Percentiles rank a stretch among this genome's conserved stretches.
Conservation (phyloP, 1,140 invertebrate species). For the Brachionus rotundiformis region DNA sequence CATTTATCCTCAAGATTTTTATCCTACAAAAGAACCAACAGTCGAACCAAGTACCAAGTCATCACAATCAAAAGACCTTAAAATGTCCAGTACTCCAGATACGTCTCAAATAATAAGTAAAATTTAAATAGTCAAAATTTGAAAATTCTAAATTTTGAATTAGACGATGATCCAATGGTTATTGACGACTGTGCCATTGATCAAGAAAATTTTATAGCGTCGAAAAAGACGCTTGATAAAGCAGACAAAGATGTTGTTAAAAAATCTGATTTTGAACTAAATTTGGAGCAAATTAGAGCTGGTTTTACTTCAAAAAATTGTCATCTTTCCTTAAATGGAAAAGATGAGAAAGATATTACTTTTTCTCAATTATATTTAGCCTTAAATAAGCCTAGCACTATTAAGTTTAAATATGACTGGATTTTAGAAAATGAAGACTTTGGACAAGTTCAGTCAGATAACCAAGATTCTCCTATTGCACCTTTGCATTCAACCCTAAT, state of each 20-base stretch:
- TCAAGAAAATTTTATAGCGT: slow-evolving; percentile 24
- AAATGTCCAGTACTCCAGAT: not conserved
- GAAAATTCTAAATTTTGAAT: not conserved
- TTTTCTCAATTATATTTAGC: slow-evolving; percentile 45
- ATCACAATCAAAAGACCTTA: not conserved
- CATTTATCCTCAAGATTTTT: not conserved
- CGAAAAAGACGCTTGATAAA: not conserved
- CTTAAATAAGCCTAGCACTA: not conserved
- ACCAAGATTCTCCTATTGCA: not conserved
- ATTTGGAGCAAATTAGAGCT: not conserved
- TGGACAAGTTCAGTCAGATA: not conserved
- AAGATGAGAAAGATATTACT: slow-evolving; percentile 32
- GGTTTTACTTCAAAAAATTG: slow-evolving; percentile 22
- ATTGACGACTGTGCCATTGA: slow-evolving; percentile 27
- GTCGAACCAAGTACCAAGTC: not conserved
- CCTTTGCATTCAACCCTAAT: not conserved
- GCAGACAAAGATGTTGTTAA: not conserved
- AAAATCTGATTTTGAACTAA: slow-evolving; percentile 8
- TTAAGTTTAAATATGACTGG: slow-evolving; percentile 46
- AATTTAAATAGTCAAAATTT: not conserved
- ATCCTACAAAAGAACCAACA: not conserved
- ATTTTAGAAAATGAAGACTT: not conserved
- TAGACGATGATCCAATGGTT: slow-evolving; percentile 14
- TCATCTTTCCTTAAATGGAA: not conserved
- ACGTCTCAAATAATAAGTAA: not conserved